Base-by-base conservation (phyloP, 1,140 invertebrate species). In the Zaprionus nigranus region DNA sequence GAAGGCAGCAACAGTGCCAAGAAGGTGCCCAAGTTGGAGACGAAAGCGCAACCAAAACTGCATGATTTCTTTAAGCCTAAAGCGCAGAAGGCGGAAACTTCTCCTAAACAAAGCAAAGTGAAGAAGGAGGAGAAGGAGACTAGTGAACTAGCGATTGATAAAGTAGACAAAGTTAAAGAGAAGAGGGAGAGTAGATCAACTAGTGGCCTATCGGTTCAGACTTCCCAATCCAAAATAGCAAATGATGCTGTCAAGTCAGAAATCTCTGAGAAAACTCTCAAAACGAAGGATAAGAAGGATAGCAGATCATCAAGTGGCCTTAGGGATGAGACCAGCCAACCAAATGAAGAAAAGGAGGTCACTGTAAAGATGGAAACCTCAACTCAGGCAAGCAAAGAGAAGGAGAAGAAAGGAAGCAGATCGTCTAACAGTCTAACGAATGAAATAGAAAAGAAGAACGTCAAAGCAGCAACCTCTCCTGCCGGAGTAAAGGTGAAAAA, bases 21-120 rank as follows among this genome's bases (percentile, higher is more conserved):
- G 11, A 86, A 87, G 22, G 67, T 38, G 0, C 2, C 34, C 5
- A 85, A 85, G 28, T 9, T 64, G 4, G 68, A 79, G 6, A 15
- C 59, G 2, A 51, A 7, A 22, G 36, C 75, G 5, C 76, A 82
- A 69, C 67, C 22, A 2, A 74, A 43, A 3, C 38, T 86, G 0
- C 67, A 67, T 11, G 71, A 86, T 57, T 86, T 76, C 43, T 86
- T 86, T 0, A 82, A 65, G 22, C 53, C 78, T n/a, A 72, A 56
- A 43, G n/a, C 12, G 1, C 4, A 17, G 43, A 72, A 75, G 38
- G 17, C 9, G 2, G 56, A 76, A 3, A 59, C 2, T 1, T 11
- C 36, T 3, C 6, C 12, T 2, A 6, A 54, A 17, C 4, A 20
- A 5, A 3, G 9, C 3, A 40, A 34, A 36, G 24, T 11, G 1